These are phyloP conservation scores for Sylvietta virens DNA, from an alignment of 2,113 vertebrate genomes.

Conservation along the genomic window DNA sequence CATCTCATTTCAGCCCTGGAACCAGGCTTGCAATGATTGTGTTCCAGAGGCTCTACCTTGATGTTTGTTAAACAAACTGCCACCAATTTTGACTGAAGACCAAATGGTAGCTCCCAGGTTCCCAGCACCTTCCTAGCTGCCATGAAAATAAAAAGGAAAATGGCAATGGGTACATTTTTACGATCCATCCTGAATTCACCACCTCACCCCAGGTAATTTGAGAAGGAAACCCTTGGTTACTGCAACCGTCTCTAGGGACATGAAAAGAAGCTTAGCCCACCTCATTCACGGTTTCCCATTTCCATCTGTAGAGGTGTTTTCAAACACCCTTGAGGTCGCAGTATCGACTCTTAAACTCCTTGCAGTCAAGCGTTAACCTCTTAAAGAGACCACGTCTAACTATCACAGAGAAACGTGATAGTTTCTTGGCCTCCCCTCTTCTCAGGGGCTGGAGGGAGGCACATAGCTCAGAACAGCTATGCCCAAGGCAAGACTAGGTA, in stretches of 20 bases:
- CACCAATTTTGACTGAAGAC: not conserved
- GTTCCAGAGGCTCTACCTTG: not conserved
- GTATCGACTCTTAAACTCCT: rapidly evolving
- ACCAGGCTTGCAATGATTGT: not conserved
- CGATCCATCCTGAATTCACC: not conserved
- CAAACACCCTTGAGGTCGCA: not conserved
- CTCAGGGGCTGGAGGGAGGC: not conserved
- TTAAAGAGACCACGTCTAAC: not conserved
- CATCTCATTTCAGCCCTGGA: not conserved
- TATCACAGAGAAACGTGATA: not conserved
- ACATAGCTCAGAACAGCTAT: not conserved
- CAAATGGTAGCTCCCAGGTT: not conserved
- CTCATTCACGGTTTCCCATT: not conserved
- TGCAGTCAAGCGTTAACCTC: not conserved
- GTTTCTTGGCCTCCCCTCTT: not conserved
- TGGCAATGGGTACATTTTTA: not conserved
- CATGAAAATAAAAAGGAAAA: not conserved
- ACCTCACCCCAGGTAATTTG: not conserved
- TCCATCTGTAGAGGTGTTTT: not conserved
- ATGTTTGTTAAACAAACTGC: not conserved
- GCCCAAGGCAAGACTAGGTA: not conserved
- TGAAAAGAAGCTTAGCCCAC: not conserved
- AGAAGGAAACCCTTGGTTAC: not conserved
- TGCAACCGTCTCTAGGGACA: not conserved
- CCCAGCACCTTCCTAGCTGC: not conserved